A percentile compares a stretch with the other conserved stretches of the same genome.
Conservation (phyloP, 2,888 invertebrate species). For the Dryobotodes eremita region DNA sequence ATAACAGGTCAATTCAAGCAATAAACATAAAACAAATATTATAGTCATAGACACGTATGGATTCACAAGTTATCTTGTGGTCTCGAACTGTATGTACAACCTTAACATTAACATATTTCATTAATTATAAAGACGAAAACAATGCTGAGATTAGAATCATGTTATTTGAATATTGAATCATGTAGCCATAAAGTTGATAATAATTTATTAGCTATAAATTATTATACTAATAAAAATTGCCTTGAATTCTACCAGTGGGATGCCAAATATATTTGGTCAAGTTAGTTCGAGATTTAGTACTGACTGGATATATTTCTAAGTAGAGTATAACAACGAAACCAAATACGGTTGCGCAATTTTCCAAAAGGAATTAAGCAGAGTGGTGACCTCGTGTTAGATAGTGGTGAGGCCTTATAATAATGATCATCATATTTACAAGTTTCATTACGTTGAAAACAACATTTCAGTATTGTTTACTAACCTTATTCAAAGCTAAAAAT, state of each 20-base stretch:
- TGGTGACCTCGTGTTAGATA: constrained; percentile 57
- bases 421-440: constrained; percentile 21
- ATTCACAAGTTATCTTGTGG: constrained; percentile 5
- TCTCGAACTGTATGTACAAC: not conserved
- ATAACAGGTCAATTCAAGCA: not conserved
- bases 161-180: constrained; percentile 30
- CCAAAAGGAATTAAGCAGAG: constrained; percentile 57
- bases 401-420: constrained; percentile 40
- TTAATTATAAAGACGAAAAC: constrained; percentile 25
- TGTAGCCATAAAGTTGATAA: constrained; percentile 11
- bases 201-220: constrained; percentile 32
- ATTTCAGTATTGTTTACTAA: constrained; percentile 63
- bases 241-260: constrained; percentile 10
- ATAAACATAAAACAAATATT: not conserved
- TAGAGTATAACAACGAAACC: constrained; percentile 37
- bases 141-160: constrained; percentile 31
- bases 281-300: constrained; percentile 21
- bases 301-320: not conserved
- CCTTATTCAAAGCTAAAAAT: constrained; percentile 62
- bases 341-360: constrained; percentile 61
- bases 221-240: constrained; percentile 3
- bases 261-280: constrained; percentile 18
- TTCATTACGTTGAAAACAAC: constrained; percentile 43
- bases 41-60: not conserved
- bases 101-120: constrained; percentile 21